Evolutionary conservation across 2,888 invertebrate species (phyloP).

Genomic region (Tethea ocularis): DNA sequence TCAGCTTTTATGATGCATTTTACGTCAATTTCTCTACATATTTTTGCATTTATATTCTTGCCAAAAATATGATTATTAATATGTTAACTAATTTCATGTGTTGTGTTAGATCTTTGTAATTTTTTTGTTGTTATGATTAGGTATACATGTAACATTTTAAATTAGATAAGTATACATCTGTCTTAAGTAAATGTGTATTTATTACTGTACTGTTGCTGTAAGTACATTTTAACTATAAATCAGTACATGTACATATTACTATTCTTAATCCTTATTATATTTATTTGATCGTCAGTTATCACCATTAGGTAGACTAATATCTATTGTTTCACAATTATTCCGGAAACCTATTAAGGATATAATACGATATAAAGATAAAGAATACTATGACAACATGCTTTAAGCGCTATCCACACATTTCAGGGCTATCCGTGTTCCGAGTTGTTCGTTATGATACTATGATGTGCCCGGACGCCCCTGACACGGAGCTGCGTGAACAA

Average conservation of each 20-base stretch:
- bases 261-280: not conserved
- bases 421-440: too few species aligned
- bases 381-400: too few species aligned
- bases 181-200: conserved; percentile 22
- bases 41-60: not conserved
- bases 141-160: conserved; percentile 18
- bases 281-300: not conserved
- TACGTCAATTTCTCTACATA: not conserved
- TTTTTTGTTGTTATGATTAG: not conserved
- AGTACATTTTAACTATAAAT: not conserved
- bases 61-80: not conserved
- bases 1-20: not conserved
- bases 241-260: not conserved
- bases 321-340: too few species aligned
- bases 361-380: too few species aligned
- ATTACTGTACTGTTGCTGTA: conserved; percentile 9
- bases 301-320: not conserved
- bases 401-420: too few species aligned
- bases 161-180: conserved; percentile 20
- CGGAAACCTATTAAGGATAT: too few species aligned
- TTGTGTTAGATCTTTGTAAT: not conserved
- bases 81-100: not conserved
- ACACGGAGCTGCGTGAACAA: too few species aligned
- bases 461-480: too few species aligned
- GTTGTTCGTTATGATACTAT: too few species aligned